Conservation (phyloP, 2,797 vertebrate genomes). For the Leptoclinus maculatus region DNA sequence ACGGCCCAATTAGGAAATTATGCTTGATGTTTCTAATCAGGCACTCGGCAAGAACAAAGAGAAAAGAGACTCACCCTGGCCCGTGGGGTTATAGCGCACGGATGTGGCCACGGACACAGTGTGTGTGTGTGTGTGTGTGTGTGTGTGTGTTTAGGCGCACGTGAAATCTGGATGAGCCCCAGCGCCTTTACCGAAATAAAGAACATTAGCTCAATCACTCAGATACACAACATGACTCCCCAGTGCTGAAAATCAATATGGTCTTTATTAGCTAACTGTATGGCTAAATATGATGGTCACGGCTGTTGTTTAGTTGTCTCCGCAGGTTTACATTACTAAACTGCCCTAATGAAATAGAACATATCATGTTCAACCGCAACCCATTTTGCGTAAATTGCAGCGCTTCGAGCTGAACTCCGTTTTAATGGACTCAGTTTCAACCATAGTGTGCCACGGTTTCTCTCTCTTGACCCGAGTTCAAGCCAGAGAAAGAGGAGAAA, state of each 20-base stretch:
- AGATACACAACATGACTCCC: constrained; percentile 49
- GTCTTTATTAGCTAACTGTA: constrained; percentile 51
- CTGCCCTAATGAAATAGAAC: constrained; percentile 53
- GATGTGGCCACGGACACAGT: constrained; percentile 28
- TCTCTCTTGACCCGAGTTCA: constrained; percentile 59
- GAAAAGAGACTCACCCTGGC: constrained; percentile 64
- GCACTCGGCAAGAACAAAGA: constrained; percentile 79
- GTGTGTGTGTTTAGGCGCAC: constrained; percentile 38
- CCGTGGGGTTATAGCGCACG: constrained; percentile 41
- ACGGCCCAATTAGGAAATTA: constrained; percentile 80
- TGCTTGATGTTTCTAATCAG: constrained; percentile 84
- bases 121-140: constrained; percentile 40
- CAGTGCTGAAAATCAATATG: constrained; percentile 49
- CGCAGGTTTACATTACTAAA: constrained; percentile 53
- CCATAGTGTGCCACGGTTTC: constrained; percentile 46
- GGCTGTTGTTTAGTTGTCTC: constrained; percentile 44
- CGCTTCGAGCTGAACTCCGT: constrained; percentile 22
- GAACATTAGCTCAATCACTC: constrained; percentile 59
- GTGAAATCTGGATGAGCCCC: constrained; percentile 51
- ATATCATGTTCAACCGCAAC: constrained; percentile 58
- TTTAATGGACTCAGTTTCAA: constrained; percentile 41
- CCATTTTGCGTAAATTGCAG: constrained; percentile 41
- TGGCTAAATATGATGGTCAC: constrained; percentile 50
- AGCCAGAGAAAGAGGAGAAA: constrained; percentile 53
- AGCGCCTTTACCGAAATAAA: constrained; percentile 48